These are phyloP conservation scores for Taphrorychus bicolor DNA, from an alignment of 2,888 invertebrate species.

Conservation along the genomic window DNA sequence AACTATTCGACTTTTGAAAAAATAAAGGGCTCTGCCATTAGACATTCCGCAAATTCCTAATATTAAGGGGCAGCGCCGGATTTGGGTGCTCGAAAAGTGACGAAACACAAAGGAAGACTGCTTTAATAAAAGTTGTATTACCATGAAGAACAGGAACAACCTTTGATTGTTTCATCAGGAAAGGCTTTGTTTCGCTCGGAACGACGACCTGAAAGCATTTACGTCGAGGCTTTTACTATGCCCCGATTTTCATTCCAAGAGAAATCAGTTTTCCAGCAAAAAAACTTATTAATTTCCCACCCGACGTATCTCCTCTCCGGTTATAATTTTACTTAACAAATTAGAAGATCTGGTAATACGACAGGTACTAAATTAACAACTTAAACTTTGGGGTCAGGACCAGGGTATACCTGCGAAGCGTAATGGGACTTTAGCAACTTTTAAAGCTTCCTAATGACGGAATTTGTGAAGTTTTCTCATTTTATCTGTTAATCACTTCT, in stretches of 20 bases:
- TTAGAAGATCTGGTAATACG: background rate
- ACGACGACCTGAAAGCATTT: background rate
- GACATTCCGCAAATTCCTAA: background rate
- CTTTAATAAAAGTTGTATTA: background rate
- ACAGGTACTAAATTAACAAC: conserved; percentile 5
- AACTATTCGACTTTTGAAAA: background rate
- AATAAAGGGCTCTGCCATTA: background rate
- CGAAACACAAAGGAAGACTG: background rate
- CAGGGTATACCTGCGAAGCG: background rate
- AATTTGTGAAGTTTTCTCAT: conserved; percentile 2
- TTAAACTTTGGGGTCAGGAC: background rate
- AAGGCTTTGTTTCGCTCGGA: background rate
- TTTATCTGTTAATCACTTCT: too few relatives aligned
- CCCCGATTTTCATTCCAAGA: background rate
- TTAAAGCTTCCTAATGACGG: background rate
- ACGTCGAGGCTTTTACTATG: background rate
- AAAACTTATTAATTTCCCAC: background rate
- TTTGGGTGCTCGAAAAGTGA: background rate
- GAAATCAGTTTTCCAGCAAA: background rate
- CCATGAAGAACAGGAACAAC: background rate
- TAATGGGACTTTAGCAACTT: background rate
- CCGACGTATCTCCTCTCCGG: background rate
- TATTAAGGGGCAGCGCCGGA: background rate
- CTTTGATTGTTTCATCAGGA: background rate
- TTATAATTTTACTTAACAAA: background rate